phyloP scores from a whole-genome alignment of 2,888 invertebrate species.

The Tineola bisselliella region DNA sequence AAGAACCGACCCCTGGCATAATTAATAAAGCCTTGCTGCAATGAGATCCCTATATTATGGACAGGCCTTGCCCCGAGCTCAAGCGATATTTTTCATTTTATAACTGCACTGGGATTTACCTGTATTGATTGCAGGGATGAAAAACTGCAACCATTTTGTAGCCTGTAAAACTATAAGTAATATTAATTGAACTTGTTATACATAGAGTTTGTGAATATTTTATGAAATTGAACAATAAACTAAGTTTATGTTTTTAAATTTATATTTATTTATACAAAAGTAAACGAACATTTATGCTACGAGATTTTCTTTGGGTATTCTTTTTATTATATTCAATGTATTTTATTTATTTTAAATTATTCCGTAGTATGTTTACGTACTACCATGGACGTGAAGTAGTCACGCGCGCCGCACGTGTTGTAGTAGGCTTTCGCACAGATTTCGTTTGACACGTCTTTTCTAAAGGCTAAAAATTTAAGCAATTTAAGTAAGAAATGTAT shows the following conservation, averaged over 20 bases:
- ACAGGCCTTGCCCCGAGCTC: not conserved
- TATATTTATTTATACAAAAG: no score
- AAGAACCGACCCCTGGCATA: conserved; percentile 23
- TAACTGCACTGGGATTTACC: conserved; percentile 11
- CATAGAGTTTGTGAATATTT: not conserved
- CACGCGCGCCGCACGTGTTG: no score
- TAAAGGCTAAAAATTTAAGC: not conserved
- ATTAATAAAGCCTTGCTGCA: conserved; percentile 27
- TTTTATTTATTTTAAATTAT: no score
- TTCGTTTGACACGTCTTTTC: no score
- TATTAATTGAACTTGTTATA: not conserved
- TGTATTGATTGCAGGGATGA: conserved; percentile 6
- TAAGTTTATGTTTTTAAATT: no score
- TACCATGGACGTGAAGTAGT: no score
- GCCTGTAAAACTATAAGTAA: not conserved
- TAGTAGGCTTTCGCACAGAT: no score
- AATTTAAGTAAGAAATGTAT: conserved; percentile 17
- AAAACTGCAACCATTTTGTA: not conserved
- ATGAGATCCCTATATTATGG: conserved; percentile 11
- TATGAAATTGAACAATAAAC: no score
- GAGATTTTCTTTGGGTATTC: no score
- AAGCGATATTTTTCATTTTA: conserved; percentile 11
- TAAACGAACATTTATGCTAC: no score
- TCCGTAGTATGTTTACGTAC: no score
- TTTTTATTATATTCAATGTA: no score